These are phyloP conservation scores for Aleiodes leptofemur DNA, from an alignment of 2,888 invertebrate genomes.

Conservation along the genomic window DNA sequence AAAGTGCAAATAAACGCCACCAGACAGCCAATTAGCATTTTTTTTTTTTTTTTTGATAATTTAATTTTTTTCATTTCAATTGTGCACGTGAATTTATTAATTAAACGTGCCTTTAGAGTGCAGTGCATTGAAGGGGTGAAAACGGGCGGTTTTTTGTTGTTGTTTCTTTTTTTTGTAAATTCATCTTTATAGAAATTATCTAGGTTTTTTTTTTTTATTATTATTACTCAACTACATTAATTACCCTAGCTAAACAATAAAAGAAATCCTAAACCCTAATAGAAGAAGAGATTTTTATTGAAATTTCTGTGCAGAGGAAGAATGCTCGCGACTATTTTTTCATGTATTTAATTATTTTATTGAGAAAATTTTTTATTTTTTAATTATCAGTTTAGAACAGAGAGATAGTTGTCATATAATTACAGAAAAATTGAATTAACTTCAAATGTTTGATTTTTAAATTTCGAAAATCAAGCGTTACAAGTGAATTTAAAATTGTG, in stretches of 20 bases:
- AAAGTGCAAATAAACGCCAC: slow-evolving; percentile 58
- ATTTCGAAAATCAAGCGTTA: too few relatives aligned
- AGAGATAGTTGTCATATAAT: neutral
- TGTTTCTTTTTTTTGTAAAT: neutral
- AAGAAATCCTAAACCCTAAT: slow-evolving; percentile 27
- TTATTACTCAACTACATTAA: slow-evolving; percentile 19
- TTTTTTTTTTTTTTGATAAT: slow-evolving; percentile 53
- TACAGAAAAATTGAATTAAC: slow-evolving; percentile 18
- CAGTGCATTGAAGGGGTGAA: slow-evolving; percentile 59
- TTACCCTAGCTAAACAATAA: slow-evolving; percentile 17
- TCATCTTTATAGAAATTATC: neutral
- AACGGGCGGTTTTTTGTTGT: slow-evolving; percentile 17
- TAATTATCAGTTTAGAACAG: neutral
- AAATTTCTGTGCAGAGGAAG: slow-evolving; percentile 26
- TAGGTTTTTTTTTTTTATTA: slow-evolving; percentile 13
- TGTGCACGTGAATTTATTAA: slow-evolving; percentile 52
- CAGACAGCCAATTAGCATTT: slow-evolving; percentile 68
- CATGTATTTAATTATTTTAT: neutral
- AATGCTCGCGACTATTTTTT: slow-evolving; percentile 31
- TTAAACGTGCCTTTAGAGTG: slow-evolving; percentile 58
- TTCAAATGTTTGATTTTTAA: neutral
- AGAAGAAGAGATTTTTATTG: slow-evolving; percentile 14
- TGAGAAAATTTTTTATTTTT: neutral
- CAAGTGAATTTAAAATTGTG: too few relatives aligned
- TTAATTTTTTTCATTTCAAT: slow-evolving; percentile 36